Conservation (phyloP, 2,113 vertebrate species). For the Boulengeromyrus knoepffleri region DNA sequence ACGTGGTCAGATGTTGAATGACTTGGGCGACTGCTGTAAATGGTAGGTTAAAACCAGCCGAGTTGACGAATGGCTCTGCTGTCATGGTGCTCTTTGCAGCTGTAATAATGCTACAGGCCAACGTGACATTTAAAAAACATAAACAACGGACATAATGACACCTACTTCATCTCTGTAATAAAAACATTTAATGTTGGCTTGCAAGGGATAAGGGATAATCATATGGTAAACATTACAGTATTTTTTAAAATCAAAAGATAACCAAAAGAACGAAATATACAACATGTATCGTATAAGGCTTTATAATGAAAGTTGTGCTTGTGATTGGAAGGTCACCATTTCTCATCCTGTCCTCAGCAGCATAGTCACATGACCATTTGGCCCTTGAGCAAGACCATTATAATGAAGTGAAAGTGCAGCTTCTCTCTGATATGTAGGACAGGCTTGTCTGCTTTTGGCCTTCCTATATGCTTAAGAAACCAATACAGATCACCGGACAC, state of each 20-base stretch:
- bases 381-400: background rate
- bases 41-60: background rate
- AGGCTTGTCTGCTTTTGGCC: background rate
- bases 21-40: background rate
- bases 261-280: background rate
- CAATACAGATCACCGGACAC: background rate
- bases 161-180: background rate
- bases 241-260: background rate
- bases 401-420: background rate
- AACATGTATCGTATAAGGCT: background rate
- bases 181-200: background rate
- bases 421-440: background rate
- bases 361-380: background rate
- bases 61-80: background rate
- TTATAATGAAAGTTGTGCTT: background rate
- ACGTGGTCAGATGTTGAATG: background rate
- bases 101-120: background rate
- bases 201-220: background rate
- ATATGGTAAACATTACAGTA: background rate
- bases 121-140: background rate
- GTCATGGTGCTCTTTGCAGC: background rate
- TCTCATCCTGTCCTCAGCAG: background rate
- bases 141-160: background rate
- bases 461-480: background rate
- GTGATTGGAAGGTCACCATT: background rate